Evolutionary conservation across 2,797 vertebrate species (phyloP), one percentile per base, ranked within the genome.

Genomic region (Myioborus miniatus): DNA sequence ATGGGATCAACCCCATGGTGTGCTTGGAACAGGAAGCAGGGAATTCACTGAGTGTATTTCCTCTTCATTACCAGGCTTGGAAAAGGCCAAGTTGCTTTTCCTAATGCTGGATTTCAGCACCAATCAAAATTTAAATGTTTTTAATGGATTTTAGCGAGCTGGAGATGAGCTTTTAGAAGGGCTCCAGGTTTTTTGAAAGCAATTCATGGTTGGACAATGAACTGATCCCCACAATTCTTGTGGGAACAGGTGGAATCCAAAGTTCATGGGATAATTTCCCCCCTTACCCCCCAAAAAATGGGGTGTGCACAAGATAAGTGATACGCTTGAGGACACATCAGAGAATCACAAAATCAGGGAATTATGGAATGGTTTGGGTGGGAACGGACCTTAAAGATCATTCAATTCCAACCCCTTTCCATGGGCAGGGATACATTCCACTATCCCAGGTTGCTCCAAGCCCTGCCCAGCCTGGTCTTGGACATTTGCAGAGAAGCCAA

Each of bases 381-480:
- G 52, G 18, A 59, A 52, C 3, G 13, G 2, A 20, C 15, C 29
- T 44, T 34, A 32, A 46, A 34, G 24, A 46, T 14, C 29, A 59
- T 39, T 21, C 4, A 46, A 20, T 52, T 71, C 24, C 44, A 26
- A 6, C 12, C 3, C 18, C 18, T 26, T 83, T 44, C 10, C 12
- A 16, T 3, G 2, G 17, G 3, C 14, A 70, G 29, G 24, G 24
- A 34, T 0, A 39, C 5, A 2, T 64, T 49, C 44, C 29, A 39
- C 21, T 16, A 6, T 0, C 0, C 58, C 34, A 41, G 26, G 44
- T 5, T 64, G 14, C 29, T 70, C 21, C 58, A 82, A 49, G 26
- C 4, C 2, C 3, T 2, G 1, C 1, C 43, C 36, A 46, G 0
- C 17, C 44, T 20, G 12, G 5, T 3, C 21, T 30, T 17, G 50